Evolutionary conservation across 2,888 invertebrate species (phyloP).

Genomic region (Lepas anatifera): DNA sequence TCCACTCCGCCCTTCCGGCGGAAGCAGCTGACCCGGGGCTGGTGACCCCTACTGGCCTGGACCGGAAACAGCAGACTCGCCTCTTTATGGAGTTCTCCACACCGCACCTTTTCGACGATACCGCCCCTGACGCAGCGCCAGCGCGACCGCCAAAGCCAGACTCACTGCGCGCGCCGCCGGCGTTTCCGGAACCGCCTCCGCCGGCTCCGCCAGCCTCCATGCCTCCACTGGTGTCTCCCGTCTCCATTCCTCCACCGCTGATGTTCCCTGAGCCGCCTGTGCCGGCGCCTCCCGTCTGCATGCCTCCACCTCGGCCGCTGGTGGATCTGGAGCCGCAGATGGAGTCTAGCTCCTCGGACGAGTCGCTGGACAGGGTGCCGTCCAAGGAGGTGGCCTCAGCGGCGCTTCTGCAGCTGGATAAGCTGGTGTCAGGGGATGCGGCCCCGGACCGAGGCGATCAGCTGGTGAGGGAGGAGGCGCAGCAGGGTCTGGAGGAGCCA

Average conservation of each 20-base stretch:
- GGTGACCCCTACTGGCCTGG: too few relatives aligned
- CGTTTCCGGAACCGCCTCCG: constrained; percentile 35
- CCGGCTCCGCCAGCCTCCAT: constrained; percentile 28
- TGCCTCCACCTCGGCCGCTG: too few relatives aligned
- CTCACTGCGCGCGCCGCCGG: constrained; percentile 28
- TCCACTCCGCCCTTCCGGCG: neutral
- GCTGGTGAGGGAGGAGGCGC: neutral
- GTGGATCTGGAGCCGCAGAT: too few relatives aligned
- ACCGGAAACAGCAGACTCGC: too few relatives aligned
- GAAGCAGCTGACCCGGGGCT: too few relatives aligned
- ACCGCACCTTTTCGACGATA: neutral
- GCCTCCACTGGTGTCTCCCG: constrained; percentile 28
- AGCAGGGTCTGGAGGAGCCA: neutral
- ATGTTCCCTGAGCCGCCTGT: constrained; percentile 26
- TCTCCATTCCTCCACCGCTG: constrained; percentile 34
- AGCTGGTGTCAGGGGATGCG: constrained; percentile 49
- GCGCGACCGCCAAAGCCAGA: neutral
- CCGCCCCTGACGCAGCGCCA: neutral
- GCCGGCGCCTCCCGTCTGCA: constrained; percentile 27
- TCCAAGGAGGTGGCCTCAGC: constrained; percentile 30
- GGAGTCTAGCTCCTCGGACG: constrained; percentile 17
- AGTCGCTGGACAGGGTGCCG: constrained; percentile 22
- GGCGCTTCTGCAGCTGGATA: constrained; percentile 47
- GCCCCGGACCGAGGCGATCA: constrained; percentile 40
- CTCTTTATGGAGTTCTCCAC: neutral